Base-by-base conservation (phyloP, 2,888 invertebrate species). In the Brachypterus glaber region DNA sequence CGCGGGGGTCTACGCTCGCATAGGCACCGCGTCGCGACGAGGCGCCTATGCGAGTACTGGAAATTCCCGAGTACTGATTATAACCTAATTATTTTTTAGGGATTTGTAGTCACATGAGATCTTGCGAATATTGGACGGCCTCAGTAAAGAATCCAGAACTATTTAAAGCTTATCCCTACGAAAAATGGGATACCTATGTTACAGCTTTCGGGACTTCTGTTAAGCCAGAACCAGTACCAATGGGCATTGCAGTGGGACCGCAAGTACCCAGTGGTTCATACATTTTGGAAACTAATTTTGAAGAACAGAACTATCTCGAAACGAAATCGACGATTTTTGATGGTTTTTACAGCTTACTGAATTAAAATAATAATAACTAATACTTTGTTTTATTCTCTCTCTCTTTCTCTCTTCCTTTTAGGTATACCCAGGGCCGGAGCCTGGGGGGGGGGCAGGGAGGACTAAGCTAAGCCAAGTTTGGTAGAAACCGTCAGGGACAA, bases 101-200 rank as follows among this genome's bases (percentile, higher is more conserved):
- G 55, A 38, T 47, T 14, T 64, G 64, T 38, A 62, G 59, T 43
- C 64, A 64, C 43, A 37, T 55, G 30, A 48, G 55, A 40, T 52
- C 61, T 3, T 57, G 56, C 24, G 60, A 63, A 44, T 57, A 52
- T 37, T 64, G 58, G 55, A 60, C 53, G 11, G 58, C 58, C 17
- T 61, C 61, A 2, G 44, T 64, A 11, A 48, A 46, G 33, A 57
- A 59, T 43, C 60, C 63, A 5, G 46, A 52, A 33, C 40, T 57
- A 17, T 63, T 59, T 44, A 50, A 53, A 40, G 62, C 61, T 1
- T 58, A 54, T 46, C 46, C 55, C 13, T 59, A 54, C 39, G 39
- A 52, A 14, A 49, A 49, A 8, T 59, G 57, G 58, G 46, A 51
- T 29, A 52, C 51, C 37, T 57, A 53, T 44, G 43, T 43, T 21